Percentiles rank a stretch among this genome's conserved stretches.
phyloP scores from a whole-genome alignment of 2,888 invertebrate genomes.

The Pammene aurita region DNA sequence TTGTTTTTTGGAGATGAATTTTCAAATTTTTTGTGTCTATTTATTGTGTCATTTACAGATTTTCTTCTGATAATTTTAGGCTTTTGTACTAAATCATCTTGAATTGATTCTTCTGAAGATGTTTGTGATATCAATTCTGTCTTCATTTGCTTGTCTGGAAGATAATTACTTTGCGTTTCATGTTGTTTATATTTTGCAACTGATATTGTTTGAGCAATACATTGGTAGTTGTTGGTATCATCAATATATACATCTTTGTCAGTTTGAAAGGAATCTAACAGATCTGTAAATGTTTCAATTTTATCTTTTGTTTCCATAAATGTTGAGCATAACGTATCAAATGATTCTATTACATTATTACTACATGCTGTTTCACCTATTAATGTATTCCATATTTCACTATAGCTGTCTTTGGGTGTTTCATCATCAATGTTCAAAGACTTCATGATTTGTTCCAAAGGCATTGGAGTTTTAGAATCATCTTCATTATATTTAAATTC shows the following conservation, averaged over 20 bases:
- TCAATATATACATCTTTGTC: conserved; percentile 22
- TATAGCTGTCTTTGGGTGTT: conserved; percentile 37
- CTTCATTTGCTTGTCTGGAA: not conserved
- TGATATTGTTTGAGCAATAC: conserved; percentile 17
- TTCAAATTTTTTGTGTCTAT: conserved; percentile 14
- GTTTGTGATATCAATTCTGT: not conserved
- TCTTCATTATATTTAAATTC: conserved; percentile 43
- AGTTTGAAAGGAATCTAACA: conserved; percentile 57
- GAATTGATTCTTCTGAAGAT: not conserved
- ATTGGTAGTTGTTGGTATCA: not conserved
- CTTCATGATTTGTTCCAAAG: conserved; percentile 6
- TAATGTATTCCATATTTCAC: conserved; percentile 55
- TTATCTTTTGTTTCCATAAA: conserved; percentile 48
- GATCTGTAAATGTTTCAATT: conserved; percentile 60
- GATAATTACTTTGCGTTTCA: not conserved
- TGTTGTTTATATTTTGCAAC: conserved; percentile 20
- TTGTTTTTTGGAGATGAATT: conserved; percentile 2
- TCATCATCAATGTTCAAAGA: conserved; percentile 10
- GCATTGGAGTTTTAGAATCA: not conserved
- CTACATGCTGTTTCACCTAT: conserved; percentile 44
- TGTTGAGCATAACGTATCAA: conserved; percentile 54
- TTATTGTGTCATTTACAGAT: not conserved
- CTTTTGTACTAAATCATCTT: conserved; percentile 2
- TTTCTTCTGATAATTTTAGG: not conserved
- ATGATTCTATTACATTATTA: conserved; percentile 48